These are phyloP conservation scores for Ophion costatus DNA, from an alignment of 2,888 invertebrate species.

Conservation along the genomic window DNA sequence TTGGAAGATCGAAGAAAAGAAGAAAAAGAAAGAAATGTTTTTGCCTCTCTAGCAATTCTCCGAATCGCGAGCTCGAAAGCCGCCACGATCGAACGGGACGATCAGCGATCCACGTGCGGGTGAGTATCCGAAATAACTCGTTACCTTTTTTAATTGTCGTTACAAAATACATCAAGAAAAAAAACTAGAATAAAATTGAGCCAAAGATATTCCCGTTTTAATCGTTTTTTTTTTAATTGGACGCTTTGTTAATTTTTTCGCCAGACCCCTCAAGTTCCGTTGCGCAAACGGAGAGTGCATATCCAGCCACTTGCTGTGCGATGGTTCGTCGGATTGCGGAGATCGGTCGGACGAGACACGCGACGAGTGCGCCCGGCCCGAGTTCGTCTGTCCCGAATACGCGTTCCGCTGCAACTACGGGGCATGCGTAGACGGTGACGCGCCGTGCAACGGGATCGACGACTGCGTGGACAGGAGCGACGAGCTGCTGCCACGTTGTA, in stretches of 20 bases:
- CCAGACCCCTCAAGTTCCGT: conserved; percentile 69
- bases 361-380: conserved; percentile 72
- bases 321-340: conserved; percentile 83
- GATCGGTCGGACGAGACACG: conserved; percentile 84
- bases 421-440: conserved; percentile 86
- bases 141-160: background rate
- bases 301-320: conserved; percentile 81
- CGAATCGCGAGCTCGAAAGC: conserved; percentile 27
- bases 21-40: conserved; percentile 29
- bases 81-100: background rate
- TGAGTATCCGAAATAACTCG: conserved; percentile 5
- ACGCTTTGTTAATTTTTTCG: background rate
- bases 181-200: background rate
- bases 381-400: conserved; percentile 84
- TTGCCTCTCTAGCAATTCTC: conserved; percentile 22
- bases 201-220: too few species aligned
- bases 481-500: conserved; percentile 79
- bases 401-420: conserved; percentile 87
- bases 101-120: conserved; percentile 28
- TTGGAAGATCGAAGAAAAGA: background rate
- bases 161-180: background rate
- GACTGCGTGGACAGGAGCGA: conserved; percentile 85
- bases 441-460: conserved; percentile 84
- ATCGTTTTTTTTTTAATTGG: too few species aligned
- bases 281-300: conserved; percentile 83